A percentile compares a stretch with the other conserved stretches of the same genome.
Evolutionary conservation across 2,797 vertebrate genomes (phyloP).

Genomic region (Poeciliopsis gracilis): DNA sequence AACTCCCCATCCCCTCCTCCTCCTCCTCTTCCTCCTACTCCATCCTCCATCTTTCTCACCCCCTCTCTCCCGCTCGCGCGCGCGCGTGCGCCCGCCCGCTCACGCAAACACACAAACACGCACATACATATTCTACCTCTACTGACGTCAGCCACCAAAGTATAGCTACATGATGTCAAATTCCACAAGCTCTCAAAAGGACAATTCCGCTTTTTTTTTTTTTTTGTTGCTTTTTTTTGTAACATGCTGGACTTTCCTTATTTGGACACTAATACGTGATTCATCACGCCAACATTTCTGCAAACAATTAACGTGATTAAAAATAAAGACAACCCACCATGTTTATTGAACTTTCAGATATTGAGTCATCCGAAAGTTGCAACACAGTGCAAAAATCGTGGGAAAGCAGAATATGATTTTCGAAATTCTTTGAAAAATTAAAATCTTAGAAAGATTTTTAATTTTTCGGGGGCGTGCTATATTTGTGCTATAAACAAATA

Average conservation of each 20-base stretch:
- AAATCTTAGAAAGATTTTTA: not conserved
- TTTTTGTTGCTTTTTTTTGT: not conserved
- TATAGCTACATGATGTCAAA: constrained; percentile 12
- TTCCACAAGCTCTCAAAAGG: not conserved
- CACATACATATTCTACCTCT: constrained; percentile 11
- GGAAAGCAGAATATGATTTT: not conserved
- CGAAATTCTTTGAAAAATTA: not conserved
- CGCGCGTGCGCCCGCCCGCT: not conserved
- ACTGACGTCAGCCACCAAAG: constrained; percentile 79
- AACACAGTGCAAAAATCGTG: not conserved
- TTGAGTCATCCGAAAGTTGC: not conserved
- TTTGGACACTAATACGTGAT: not conserved
- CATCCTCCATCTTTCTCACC: not conserved
- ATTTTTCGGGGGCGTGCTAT: not conserved
- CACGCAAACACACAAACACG: not conserved
- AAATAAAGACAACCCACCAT: too few species aligned
- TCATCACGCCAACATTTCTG: too few species aligned
- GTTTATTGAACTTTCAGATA: not conserved
- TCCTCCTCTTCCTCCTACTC: not conserved
- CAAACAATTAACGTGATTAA: not conserved
- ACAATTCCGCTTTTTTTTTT: not conserved
- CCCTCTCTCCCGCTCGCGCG: not conserved
- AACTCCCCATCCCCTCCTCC: constrained; percentile 9
- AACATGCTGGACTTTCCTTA: not conserved
- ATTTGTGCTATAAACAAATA: not conserved